A percentile compares a stretch with the other conserved stretches of the same genome.
phyloP scores from a whole-genome alignment of 2,888 invertebrate species.

The Trissolcus japonicus region DNA sequence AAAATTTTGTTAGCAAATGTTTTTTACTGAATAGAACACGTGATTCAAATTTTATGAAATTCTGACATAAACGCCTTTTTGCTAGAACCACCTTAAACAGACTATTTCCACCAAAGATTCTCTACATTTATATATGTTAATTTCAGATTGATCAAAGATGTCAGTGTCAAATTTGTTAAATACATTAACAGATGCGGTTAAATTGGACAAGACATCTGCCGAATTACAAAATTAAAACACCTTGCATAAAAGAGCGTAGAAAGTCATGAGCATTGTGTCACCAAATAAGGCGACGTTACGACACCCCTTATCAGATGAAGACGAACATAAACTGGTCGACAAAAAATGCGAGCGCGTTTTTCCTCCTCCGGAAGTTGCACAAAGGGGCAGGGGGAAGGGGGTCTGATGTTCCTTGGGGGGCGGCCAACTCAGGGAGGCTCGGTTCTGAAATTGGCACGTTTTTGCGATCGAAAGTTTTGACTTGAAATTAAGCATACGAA shows the following conservation, averaged over 20 bases:
- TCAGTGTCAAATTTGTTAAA: not conserved
- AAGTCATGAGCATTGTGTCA: conserved; percentile 49
- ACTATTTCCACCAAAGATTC: too few species aligned
- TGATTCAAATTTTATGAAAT: too few species aligned
- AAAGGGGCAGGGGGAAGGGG: not conserved
- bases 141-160: too few species aligned
- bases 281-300: conserved; percentile 29
- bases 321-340: conserved; percentile 14
- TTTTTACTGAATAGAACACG: too few species aligned
- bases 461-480: conserved; percentile 39
- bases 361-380: conserved; percentile 10
- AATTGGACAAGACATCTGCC: conserved; percentile 10
- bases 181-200: conserved; percentile 3
- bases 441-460: conserved; percentile 12
- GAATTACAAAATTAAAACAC: conserved; percentile 24
- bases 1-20: too few species aligned
- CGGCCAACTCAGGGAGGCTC: not conserved
- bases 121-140: too few species aligned
- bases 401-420: not conserved
- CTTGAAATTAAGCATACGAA: conserved; percentile 45
- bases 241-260: conserved; percentile 34
- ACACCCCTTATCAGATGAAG: conserved; percentile 45
- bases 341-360: conserved; percentile 22
- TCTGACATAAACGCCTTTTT: too few species aligned
- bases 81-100: too few species aligned